These are phyloP conservation scores for Lucinisca nassula DNA, from an alignment of 2,888 invertebrate genomes.

Conservation along the genomic window DNA sequence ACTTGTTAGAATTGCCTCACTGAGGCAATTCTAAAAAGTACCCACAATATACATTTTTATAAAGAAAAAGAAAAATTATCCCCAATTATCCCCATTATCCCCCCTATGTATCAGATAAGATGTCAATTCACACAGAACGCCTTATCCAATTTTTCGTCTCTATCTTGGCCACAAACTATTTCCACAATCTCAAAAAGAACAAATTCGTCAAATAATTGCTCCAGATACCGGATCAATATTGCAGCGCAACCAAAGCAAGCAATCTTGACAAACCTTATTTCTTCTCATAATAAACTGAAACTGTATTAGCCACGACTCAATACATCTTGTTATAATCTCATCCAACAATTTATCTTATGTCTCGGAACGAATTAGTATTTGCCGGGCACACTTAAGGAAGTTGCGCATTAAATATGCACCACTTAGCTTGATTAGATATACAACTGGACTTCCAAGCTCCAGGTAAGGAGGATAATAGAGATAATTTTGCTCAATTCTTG, in stretches of 20 bases:
- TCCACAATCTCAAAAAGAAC: neutral
- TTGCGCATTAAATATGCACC: neutral
- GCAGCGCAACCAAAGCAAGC: neutral
- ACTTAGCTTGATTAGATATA: neutral
- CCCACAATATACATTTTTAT: no score
- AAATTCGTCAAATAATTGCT: neutral
- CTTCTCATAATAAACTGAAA: slow-evolving; percentile 60
- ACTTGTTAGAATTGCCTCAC: no score
- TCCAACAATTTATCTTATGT: slow-evolving; percentile 8
- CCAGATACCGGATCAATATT: neutral
- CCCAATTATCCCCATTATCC: no score
- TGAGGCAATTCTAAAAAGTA: no score
- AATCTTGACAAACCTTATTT: slow-evolving; percentile 66
- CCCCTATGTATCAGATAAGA: no score
- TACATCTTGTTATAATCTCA: slow-evolving; percentile 46
- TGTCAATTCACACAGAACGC: no score
- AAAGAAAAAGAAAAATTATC: no score
- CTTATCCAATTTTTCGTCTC: neutral
- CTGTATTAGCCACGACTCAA: slow-evolving; percentile 64
- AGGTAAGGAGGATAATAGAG: no score
- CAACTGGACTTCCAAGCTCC: no score
- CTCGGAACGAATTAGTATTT: neutral
- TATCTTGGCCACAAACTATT: neutral
- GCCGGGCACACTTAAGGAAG: slow-evolving; percentile 6
- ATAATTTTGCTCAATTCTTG: no score